phyloP scores from a whole-genome alignment of 1,140 invertebrate species.

The Drosophila pallidifrons region DNA sequence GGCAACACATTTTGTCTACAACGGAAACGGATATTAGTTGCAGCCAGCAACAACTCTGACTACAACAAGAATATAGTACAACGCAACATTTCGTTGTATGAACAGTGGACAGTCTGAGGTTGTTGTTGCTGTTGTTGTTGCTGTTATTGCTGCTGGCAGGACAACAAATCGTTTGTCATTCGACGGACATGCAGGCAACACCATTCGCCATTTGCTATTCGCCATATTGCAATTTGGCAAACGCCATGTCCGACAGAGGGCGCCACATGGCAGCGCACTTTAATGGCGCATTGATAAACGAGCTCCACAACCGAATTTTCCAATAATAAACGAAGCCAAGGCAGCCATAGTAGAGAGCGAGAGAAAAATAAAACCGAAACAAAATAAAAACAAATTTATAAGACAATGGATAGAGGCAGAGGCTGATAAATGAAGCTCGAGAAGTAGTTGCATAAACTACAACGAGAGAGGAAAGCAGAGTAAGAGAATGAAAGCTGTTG shows the following conservation, averaged over 20 bases:
- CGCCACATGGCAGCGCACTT: slow-evolving; percentile 69
- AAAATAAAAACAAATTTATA: slow-evolving; percentile 42
- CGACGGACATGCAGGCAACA: slow-evolving; percentile 69
- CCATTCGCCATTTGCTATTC: slow-evolving; percentile 26
- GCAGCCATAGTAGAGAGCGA: not conserved
- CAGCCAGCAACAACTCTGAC: slow-evolving; percentile 51
- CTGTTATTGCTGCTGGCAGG: slow-evolving; percentile 48
- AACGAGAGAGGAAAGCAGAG: not conserved
- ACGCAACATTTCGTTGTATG: slow-evolving; percentile 53
- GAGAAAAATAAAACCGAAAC: slow-evolving; percentile 37
- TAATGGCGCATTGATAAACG: slow-evolving; percentile 80
- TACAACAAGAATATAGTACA: slow-evolving; percentile 15
- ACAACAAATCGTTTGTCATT: slow-evolving; percentile 75
- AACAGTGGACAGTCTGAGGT: slow-evolving; percentile 31
- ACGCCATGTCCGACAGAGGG: slow-evolving; percentile 47
- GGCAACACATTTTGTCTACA: slow-evolving; percentile 83
- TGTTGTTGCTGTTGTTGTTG: slow-evolving; percentile 12
- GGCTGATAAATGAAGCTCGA: slow-evolving; percentile 50
- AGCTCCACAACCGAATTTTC: slow-evolving; percentile 44
- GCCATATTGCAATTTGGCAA: slow-evolving; percentile 75
- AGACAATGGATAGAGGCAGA: slow-evolving; percentile 18
- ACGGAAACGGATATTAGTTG: slow-evolving; percentile 84
- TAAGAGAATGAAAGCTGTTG: not conserved
- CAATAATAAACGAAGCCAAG: slow-evolving; percentile 57
- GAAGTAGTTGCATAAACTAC: slow-evolving; percentile 18